Percentiles rank a stretch among this genome's conserved stretches.
phyloP scores from a whole-genome alignment of 2,888 invertebrate genomes.

The Acronicta psi region DNA sequence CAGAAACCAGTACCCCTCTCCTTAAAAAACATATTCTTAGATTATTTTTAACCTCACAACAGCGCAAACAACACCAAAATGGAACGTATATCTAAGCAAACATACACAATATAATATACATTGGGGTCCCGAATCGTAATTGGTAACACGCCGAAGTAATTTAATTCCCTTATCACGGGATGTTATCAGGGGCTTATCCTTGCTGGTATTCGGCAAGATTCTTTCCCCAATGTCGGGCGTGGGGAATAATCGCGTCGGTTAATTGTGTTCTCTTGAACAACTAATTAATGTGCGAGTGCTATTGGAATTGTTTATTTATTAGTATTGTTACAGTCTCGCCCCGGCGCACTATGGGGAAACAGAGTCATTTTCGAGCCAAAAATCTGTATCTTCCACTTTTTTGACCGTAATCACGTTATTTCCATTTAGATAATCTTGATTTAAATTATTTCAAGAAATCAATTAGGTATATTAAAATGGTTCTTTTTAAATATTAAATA shows the following conservation, averaged over 20 bases:
- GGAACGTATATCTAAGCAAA: neutral
- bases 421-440: too few species aligned
- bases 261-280: conserved; percentile 24
- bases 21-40: too few species aligned
- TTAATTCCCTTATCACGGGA: conserved; percentile 79
- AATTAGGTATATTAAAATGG: too few species aligned
- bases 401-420: too few species aligned
- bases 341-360: too few species aligned
- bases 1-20: too few species aligned
- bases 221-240: conserved; percentile 36
- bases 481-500: too few species aligned
- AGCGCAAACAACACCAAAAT: neutral
- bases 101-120: conserved; percentile 10
- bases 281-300: conserved; percentile 3
- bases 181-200: conserved; percentile 73
- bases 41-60: neutral
- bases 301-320: neutral
- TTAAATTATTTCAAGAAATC: too few species aligned
- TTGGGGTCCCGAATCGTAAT: conserved; percentile 58
- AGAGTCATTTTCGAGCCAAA: too few species aligned
- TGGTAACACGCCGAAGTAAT: conserved; percentile 69
- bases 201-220: conserved; percentile 41
- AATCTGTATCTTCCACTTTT: too few species aligned
- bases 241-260: conserved; percentile 5
- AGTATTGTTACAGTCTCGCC: too few species aligned